Evolutionary conservation across 2,113 vertebrate genomes (phyloP).

Genomic region (Poecile atricapillus): DNA sequence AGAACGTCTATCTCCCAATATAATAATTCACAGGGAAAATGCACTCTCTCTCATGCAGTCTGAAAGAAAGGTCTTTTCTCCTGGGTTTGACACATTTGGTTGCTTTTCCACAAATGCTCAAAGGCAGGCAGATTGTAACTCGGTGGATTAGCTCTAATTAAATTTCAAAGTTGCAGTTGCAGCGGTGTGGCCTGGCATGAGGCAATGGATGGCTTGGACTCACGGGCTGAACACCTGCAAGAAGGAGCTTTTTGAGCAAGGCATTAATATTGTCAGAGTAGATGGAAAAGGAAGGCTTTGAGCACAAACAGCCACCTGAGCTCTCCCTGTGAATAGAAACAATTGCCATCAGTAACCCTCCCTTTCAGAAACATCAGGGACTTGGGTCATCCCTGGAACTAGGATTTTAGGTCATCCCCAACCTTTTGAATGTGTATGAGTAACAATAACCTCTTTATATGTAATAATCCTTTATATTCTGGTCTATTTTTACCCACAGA

Average conservation of each 20-base stretch:
- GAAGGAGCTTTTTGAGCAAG: not conserved
- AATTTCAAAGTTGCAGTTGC: not conserved
- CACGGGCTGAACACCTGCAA: not conserved
- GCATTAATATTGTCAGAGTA: not conserved
- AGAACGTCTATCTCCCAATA: not conserved
- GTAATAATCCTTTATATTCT: not conserved
- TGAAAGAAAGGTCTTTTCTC: not conserved
- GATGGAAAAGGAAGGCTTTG: not conserved
- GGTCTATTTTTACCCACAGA: not conserved
- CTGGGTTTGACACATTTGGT: not conserved
- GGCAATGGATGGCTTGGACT: not conserved
- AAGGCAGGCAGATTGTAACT: not conserved
- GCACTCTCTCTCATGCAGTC: too few species aligned
- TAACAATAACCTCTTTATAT: not conserved
- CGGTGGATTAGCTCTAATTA: not conserved
- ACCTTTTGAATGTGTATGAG: not conserved
- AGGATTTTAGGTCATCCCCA: not conserved
- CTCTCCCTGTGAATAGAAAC: not conserved
- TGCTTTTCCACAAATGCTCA: not conserved
- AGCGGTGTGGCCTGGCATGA: not conserved
- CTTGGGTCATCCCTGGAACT: not conserved
- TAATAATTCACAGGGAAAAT: not conserved
- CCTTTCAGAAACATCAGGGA: not conserved
- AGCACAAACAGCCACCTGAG: not conserved
- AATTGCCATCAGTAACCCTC: not conserved